Percentiles rank a stretch among this genome's conserved stretches.
Conservation (phyloP, 2,113 vertebrate species). For the Piprites chloris region DNA sequence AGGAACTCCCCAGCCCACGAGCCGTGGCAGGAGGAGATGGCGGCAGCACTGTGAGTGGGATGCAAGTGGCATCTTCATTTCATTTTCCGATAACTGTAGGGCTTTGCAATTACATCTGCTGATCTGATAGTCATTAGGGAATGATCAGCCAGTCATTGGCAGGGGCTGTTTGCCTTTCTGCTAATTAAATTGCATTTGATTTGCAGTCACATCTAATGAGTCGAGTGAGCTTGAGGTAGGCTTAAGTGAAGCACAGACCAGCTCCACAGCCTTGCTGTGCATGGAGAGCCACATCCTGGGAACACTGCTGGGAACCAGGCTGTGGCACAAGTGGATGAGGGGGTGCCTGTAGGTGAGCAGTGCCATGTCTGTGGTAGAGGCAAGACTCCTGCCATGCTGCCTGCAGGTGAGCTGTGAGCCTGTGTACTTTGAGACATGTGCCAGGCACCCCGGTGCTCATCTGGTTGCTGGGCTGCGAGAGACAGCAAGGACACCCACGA, state of each 20-base stretch:
- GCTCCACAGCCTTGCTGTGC: background rate
- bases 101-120: background rate
- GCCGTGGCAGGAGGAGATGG: background rate
- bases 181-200: constrained; percentile 16
- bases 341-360: rapidly evolving
- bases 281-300: background rate
- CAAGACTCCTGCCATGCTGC: background rate
- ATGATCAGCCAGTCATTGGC: background rate
- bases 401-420: rapidly evolving
- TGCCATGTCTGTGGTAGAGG: background rate
- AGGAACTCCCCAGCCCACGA: background rate
- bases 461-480: background rate
- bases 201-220: background rate
- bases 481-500: background rate
- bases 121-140: background rate
- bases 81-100: background rate
- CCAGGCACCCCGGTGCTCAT: background rate
- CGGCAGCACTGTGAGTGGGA: background rate
- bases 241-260: background rate
- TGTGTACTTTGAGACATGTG: background rate
- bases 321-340: background rate
- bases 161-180: background rate
- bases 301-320: rapidly evolving
- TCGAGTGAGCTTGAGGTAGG: background rate
- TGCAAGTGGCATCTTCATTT: background rate